Evolutionary conservation across 2,797 vertebrate genomes (phyloP).

Genomic region (Hydrophis major): DNA sequence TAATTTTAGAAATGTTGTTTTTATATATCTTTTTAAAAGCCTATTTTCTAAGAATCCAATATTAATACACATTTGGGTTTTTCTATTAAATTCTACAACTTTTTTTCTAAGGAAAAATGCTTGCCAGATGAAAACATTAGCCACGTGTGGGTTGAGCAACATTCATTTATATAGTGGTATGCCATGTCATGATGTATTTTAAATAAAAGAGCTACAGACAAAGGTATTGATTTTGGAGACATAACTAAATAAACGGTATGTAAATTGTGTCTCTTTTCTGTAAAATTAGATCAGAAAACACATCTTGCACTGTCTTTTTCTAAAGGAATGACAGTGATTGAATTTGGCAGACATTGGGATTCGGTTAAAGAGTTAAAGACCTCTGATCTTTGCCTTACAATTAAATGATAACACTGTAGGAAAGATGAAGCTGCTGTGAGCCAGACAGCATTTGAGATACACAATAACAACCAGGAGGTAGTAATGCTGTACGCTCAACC

Average conservation of each 20-base stretch:
- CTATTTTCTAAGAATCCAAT: conserved; percentile 86
- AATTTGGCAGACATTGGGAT: conserved; percentile 97
- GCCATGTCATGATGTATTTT: conserved; percentile 98
- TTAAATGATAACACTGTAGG: conserved; percentile 76
- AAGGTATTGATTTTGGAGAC: conserved; percentile 94
- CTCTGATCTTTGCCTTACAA: conserved; percentile 88
- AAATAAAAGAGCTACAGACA: conserved; percentile 94
- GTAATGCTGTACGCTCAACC: conserved; percentile 40
- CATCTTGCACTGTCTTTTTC: conserved; percentile 91
- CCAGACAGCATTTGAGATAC: conserved; percentile 64
- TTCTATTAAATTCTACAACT: conserved; percentile 87
- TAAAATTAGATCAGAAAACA: conserved; percentile 98
- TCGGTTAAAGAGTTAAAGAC: conserved; percentile 99
- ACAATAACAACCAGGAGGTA: conserved; percentile 59
- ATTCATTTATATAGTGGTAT: conserved; percentile 93
- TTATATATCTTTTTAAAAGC: conserved; percentile 66
- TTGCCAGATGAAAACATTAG: conserved; percentile 95
- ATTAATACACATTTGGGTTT: conserved; percentile 87
- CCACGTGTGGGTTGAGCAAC: conserved; percentile 86
- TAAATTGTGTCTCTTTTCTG: conserved; percentile 96
- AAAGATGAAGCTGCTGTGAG: conserved; percentile 67
- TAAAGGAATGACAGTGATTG: conserved; percentile 93
- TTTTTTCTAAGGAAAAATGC: conserved; percentile 69
- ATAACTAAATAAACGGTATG: conserved; percentile 99
- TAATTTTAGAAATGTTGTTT: conserved; percentile 80